Percentiles rank a stretch among this genome's conserved stretches.
phyloP scores from a whole-genome alignment of 2,113 vertebrate species.

The Atlantisia rogersi region DNA sequence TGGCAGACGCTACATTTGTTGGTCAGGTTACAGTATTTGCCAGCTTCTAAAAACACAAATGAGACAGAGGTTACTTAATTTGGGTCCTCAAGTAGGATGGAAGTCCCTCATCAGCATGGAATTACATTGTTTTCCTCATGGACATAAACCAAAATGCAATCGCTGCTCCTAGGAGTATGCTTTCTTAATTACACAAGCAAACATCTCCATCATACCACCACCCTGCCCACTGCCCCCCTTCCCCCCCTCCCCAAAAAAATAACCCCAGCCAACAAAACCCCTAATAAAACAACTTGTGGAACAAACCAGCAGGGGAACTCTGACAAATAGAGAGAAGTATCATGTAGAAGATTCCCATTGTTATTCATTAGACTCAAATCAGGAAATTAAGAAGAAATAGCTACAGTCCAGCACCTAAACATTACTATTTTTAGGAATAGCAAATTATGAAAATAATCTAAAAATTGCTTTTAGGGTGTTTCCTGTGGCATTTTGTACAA shows the following conservation, averaged over 20 bases:
- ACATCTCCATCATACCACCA: background rate
- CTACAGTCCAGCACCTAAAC: background rate
- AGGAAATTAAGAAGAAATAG: background rate
- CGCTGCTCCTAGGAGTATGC: background rate
- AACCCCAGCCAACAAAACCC: no score
- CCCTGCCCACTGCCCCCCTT: no score
- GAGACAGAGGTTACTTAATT: background rate
- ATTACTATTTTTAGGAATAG: background rate
- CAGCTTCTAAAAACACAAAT: background rate
- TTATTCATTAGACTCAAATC: background rate
- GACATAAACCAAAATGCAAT: background rate
- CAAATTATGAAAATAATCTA: background rate
- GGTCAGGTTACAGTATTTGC: background rate
- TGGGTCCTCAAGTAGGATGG: background rate
- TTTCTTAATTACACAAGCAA: background rate
- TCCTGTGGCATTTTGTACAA: background rate
- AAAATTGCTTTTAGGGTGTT: background rate
- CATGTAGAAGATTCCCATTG: background rate
- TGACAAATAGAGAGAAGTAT: background rate
- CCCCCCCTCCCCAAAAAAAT: no score
- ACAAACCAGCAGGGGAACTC: background rate
- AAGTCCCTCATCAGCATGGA: background rate
- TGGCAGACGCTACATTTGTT: background rate
- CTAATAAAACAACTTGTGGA: background rate
- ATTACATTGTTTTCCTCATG: fast-evolving